These are phyloP conservation scores for Drosophila kikkawai DNA, from an alignment of 1,140 invertebrate species.

Conservation along the genomic window DNA sequence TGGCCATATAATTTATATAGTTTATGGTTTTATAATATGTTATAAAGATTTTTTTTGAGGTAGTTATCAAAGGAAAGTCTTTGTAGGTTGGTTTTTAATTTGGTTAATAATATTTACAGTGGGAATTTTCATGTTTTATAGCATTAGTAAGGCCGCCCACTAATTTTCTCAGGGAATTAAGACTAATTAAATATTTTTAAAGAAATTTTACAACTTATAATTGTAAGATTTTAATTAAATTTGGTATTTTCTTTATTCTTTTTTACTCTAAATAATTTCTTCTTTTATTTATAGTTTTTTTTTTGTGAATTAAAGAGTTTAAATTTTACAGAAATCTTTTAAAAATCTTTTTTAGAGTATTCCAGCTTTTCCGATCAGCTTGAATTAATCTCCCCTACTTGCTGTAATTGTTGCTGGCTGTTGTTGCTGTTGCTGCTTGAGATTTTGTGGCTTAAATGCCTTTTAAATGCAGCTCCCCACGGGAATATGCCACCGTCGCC, in stretches of 20 bases:
- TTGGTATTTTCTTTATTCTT: too few species aligned
- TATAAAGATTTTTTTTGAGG: conserved; percentile 4
- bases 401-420: conserved; percentile 68
- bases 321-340: too few species aligned
- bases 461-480: conserved; percentile 84
- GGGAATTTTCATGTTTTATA: background rate
- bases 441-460: conserved; percentile 84
- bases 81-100: background rate
- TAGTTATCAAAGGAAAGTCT: background rate
- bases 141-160: background rate
- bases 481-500: conserved; percentile 78
- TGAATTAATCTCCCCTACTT: conserved; percentile 51
- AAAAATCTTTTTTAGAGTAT: background rate
- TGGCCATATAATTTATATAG: conserved; percentile 37
- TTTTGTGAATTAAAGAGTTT: too few species aligned
- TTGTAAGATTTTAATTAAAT: background rate
- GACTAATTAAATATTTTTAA: too few species aligned
- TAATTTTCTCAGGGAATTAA: background rate
- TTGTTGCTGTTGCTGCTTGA: conserved; percentile 53
- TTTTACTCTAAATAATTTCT: too few species aligned
- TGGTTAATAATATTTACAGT: background rate
- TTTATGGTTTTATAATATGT: conserved; percentile 40
- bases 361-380: background rate
- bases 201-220: too few species aligned
- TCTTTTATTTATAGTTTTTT: too few species aligned